Evolutionary conservation across 2,797 vertebrate genomes (phyloP), one percentile per base, ranked within the genome.

Genomic region (Emys orbicularis): DNA sequence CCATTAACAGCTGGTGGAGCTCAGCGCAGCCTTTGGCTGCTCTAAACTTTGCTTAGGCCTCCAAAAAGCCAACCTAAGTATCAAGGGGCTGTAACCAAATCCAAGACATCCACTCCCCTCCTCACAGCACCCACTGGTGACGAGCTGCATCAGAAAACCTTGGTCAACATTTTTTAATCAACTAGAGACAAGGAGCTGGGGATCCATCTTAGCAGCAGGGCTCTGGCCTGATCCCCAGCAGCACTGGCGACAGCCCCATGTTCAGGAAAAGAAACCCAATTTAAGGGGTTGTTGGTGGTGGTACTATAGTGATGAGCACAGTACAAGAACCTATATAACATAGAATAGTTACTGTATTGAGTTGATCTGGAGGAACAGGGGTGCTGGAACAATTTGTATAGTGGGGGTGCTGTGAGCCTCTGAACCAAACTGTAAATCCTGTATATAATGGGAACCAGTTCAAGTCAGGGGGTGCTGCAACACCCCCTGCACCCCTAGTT

Each of bases 261-360:
- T 56, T 27, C 29, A 18, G 34, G 59, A 76, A 52, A 0, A 25
- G 49, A 56, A 93, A 23, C 13, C 57, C 25, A 44, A 5, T 27
- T 29, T 6, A 2, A 83, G 29, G 47, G 41, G 89, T 88, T 37
- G 47, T 8, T 44, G 25, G 15, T 50, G 50, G 50, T 76, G 41
- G 23, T 19, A 68, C 15, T 31, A 54, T 65, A 47, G 7, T n/a
- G 41, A 27, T 21, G 54, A 81, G 65, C 81, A n/a, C 16, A 8
- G 9, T 8, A 0, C 5, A 7, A 2, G 56, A 85, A 13, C 34
- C 8, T 54, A 15, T 21, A 6, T 0, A 81, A 61, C 27, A 53
- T 29, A 57, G 79, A 81, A 34, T 0, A 7, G 12, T 7, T 74
- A 90, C 65, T 12, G 11, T 1, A 5, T 11, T 74, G 54, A 79